Evolutionary conservation across 2,888 invertebrate species (phyloP).

Genomic region (Tetheella fluctuosa): DNA sequence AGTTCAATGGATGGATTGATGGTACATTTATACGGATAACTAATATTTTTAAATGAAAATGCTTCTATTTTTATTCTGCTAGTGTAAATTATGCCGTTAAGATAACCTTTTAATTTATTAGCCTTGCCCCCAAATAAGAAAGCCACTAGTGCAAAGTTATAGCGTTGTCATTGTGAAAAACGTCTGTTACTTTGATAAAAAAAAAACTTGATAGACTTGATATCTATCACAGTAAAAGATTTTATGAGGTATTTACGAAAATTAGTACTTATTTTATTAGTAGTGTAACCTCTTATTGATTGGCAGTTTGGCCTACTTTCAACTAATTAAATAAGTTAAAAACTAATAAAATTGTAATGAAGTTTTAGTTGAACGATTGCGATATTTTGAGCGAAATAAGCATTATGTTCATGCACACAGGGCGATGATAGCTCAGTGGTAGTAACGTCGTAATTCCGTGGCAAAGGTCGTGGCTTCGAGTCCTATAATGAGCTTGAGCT

Average conservation of each 20-base stretch:
- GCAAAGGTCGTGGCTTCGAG: no score
- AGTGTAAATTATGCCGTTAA: no score
- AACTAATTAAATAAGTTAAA: background rate
- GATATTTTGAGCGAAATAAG: no score
- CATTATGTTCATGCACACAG: no score
- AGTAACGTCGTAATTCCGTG: no score
- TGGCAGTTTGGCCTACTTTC: background rate
- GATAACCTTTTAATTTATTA: background rate
- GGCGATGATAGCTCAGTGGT: no score
- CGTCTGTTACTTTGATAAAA: background rate
- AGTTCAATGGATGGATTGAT: no score
- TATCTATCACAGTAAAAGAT: background rate
- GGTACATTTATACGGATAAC: no score
- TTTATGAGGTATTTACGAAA: background rate
- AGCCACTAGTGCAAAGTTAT: background rate
- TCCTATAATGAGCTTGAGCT: no score
- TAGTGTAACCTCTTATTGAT: background rate
- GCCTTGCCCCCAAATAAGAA: constrained; percentile 4
- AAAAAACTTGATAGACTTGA: background rate
- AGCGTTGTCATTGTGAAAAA: background rate
- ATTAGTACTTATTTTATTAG: background rate
- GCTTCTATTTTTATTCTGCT: no score
- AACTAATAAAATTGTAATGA: background rate
- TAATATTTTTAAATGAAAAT: no score
- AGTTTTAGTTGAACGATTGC: no score